Evolutionary conservation across 2,113 vertebrate genomes (phyloP).

Genomic region (Callorhinus ursinus): DNA sequence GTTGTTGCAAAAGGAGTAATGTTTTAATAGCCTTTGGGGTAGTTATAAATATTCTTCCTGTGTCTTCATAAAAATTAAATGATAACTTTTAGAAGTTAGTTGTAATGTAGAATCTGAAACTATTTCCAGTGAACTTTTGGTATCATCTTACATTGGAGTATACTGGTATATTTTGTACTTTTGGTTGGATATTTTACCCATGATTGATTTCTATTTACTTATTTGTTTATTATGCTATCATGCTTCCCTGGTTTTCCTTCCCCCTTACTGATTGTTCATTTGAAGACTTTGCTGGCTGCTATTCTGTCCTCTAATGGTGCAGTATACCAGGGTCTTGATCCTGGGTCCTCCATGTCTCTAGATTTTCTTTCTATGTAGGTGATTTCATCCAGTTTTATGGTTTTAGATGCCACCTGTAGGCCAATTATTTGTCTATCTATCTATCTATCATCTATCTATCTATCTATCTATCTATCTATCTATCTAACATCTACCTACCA

Average conservation of each 20-base stretch:
- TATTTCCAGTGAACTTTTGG: background rate
- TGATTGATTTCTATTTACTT: background rate
- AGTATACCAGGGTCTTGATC: background rate
- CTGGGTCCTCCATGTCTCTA: background rate
- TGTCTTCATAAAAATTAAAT: slow-evolving; percentile 1
- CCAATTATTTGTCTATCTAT: background rate
- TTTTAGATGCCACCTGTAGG: background rate
- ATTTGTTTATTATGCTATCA: background rate
- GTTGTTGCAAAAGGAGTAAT: background rate
- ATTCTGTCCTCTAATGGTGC: background rate
- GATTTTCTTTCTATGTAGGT: background rate
- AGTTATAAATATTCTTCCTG: background rate
- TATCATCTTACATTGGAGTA: background rate
- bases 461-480: background rate
- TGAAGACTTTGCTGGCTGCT: background rate
- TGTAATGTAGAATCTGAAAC: background rate
- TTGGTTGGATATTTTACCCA: background rate
- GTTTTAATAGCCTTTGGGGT: background rate
- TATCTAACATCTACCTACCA: background rate
- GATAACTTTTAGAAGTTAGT: background rate
- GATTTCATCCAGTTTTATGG: background rate
- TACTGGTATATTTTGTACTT: background rate
- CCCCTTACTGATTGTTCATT: background rate
- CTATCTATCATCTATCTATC: background rate
- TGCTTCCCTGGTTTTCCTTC: background rate